Evolutionary conservation across 2,113 vertebrate species (phyloP).

Genomic region (Limnothrissa miodon): DNA sequence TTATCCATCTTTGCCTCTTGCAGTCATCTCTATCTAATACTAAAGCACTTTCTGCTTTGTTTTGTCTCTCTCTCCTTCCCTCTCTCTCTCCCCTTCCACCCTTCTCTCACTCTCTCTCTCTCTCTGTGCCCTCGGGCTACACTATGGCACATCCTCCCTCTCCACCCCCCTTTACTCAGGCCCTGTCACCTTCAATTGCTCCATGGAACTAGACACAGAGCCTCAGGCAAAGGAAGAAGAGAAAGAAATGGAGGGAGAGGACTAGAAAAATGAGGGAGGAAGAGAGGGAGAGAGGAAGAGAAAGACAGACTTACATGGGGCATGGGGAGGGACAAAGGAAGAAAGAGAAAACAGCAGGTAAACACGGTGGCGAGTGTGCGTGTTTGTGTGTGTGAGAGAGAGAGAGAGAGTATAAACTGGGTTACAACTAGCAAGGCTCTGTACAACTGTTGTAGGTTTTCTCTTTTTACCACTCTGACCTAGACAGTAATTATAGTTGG

Average conservation of each 20-base stretch:
- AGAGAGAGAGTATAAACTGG: constrained; percentile 11
- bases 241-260: constrained; percentile 27
- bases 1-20: constrained; percentile 33
- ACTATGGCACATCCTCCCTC: constrained; percentile 47
- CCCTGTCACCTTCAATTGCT: constrained; percentile 59
- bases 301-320: constrained; percentile 9
- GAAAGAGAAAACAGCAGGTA: constrained; percentile 32
- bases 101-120: constrained; percentile 39
- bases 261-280: constrained; percentile 16
- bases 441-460: background rate
- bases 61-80: constrained; percentile 30
- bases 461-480: background rate
- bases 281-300: constrained; percentile 23
- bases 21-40: constrained; percentile 23
- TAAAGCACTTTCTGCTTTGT: constrained; percentile 22
- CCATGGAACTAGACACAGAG: constrained; percentile 49
- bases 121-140: constrained; percentile 53
- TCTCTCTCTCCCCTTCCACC: constrained; percentile 21
- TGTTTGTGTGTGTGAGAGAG: constrained; percentile 17
- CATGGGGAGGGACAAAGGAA: constrained; percentile 24
- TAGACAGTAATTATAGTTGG: background rate
- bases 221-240: constrained; percentile 43
- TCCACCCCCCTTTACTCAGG: constrained; percentile 45
- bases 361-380: constrained; percentile 4
- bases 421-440: background rate